These are phyloP conservation scores for Drosophila subquinaria DNA, from an alignment of 2,888 invertebrate genomes.

Conservation along the genomic window DNA sequence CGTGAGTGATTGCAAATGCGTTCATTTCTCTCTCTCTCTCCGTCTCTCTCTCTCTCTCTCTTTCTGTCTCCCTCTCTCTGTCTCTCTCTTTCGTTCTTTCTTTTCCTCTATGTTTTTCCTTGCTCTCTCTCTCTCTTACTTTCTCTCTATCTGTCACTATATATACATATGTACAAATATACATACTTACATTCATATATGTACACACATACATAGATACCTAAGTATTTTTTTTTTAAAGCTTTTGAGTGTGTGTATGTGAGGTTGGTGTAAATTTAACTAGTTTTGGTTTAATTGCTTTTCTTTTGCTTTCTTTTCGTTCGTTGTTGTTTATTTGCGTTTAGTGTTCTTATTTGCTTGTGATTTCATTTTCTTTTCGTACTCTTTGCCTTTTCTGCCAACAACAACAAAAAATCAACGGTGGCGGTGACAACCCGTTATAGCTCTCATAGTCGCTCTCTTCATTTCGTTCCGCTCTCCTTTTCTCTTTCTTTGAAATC, in stretches of 20 bases:
- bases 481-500: constrained; percentile 12
- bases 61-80: constrained; percentile 9
- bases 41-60: neutral
- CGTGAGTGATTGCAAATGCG: constrained; percentile 55
- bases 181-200: neutral
- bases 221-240: neutral
- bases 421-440: constrained; percentile 57
- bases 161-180: neutral
- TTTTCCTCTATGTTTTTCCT: neutral
- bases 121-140: constrained; percentile 9
- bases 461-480: constrained; percentile 12
- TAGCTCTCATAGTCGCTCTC: constrained; percentile 10
- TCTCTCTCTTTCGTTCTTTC: neutral
- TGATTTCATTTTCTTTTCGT: constrained; percentile 58
- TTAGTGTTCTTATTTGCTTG: constrained; percentile 70
- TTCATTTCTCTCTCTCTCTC: constrained; percentile 12
- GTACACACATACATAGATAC: neutral
- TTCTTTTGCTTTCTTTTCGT: constrained; percentile 26
- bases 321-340: constrained; percentile 21
- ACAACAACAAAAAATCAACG: constrained; percentile 25
- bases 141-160: neutral
- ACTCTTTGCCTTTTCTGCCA: constrained; percentile 28
- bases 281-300: constrained; percentile 56
- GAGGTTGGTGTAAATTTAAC: constrained; percentile 65
- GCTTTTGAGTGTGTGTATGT: constrained; percentile 17